phyloP scores from a whole-genome alignment of 2,797 vertebrate genomes.

The Alcedo atthis region DNA sequence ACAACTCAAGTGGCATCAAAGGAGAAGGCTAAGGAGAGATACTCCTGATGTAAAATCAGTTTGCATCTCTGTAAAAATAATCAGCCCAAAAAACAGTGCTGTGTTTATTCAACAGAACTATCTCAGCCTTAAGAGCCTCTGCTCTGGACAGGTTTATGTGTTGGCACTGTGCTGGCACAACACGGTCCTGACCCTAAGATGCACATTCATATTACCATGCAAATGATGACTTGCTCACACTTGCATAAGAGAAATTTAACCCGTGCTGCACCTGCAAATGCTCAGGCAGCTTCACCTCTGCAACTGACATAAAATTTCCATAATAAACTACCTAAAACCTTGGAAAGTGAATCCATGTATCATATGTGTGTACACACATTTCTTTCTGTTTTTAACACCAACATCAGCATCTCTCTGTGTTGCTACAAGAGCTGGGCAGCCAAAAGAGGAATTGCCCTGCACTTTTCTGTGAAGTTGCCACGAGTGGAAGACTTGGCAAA shows the following conservation, averaged over 20 bases:
- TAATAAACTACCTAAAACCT: not conserved
- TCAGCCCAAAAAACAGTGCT: not conserved
- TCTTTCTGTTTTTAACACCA: not conserved
- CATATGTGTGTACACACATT: not conserved
- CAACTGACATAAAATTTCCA: not conserved
- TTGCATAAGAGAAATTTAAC: not conserved
- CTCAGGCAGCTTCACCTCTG: not conserved
- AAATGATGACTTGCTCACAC: not conserved
- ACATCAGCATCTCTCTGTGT: not conserved
- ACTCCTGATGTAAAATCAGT: not conserved
- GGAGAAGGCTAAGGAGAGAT: not conserved
- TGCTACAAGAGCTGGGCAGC: not conserved
- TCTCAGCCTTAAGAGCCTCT: not conserved
- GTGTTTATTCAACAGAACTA: constrained; percentile 53
- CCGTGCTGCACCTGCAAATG: not conserved
- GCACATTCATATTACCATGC: not conserved
- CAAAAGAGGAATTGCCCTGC: not conserved
- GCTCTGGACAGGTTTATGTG: not conserved
- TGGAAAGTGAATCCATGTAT: rapidly evolving
- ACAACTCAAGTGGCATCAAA: not conserved
- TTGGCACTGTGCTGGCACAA: not conserved
- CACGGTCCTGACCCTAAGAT: not conserved
- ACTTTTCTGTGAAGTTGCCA: not conserved
- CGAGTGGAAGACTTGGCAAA: not conserved
- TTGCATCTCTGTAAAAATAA: not conserved